Evolutionary conservation across 2,113 vertebrate species (phyloP).

Genomic region (Malurus cyaneus): DNA sequence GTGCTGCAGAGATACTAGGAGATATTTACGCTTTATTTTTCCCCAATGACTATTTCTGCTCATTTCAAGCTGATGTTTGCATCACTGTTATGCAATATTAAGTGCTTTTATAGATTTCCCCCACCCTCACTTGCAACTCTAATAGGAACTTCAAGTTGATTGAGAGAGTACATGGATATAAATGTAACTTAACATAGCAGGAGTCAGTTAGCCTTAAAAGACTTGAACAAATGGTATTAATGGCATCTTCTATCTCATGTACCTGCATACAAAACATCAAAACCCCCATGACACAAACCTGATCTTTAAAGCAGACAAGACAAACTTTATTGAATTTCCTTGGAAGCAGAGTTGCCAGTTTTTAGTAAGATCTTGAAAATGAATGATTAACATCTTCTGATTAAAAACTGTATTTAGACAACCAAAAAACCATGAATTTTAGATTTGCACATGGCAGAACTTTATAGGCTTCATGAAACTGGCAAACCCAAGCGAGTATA

Average conservation of each 20-base stretch:
- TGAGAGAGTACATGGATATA: background rate
- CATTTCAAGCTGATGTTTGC: background rate
- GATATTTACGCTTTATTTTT: background rate
- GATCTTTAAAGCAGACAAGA: background rate
- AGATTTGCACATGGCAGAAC: background rate
- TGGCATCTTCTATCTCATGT: background rate
- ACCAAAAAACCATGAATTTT: background rate
- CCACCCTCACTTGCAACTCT: background rate
- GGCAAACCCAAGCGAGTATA: background rate
- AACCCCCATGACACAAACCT: background rate
- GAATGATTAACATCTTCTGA: background rate
- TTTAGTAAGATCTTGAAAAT: background rate
- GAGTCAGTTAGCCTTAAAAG: background rate
- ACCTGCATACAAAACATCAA: background rate
- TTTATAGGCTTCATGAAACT: background rate
- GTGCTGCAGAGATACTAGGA: background rate
- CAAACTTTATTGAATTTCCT: background rate
- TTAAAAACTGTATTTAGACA: background rate
- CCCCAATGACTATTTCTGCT: background rate
- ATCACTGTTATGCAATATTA: background rate
- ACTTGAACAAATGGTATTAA: background rate
- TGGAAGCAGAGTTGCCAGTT: background rate
- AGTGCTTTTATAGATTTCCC: background rate
- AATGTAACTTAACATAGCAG: background rate
- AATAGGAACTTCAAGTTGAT: background rate